Base-by-base conservation (phyloP, 2,113 vertebrate species). In the Clarias macrocephalus region DNA sequence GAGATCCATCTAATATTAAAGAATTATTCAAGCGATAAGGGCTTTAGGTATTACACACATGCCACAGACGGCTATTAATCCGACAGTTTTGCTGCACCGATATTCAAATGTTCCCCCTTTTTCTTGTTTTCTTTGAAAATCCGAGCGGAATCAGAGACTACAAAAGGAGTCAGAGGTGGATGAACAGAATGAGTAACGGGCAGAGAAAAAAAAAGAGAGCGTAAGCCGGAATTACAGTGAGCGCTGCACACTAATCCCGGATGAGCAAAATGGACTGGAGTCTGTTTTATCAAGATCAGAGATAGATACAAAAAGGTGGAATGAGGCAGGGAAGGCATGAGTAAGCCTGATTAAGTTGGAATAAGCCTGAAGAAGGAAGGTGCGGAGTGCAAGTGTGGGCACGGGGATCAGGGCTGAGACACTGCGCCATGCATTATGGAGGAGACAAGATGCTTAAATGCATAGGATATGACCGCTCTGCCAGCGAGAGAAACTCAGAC, bases 261-360 rank as follows among this genome's bases (percentile, higher is more conserved):
- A 93, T 92, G 92, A 94, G 92, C 93, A 92, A 86, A 73, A 87
- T 57, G 86, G 90, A 63, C 90, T 90, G 82, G 89, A 94, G 94
- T 93, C 87, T 89, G 91, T 91, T 85, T 42, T 83, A 92, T 88
- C 86, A 88, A 85, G 85, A 85, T 85, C 66, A 33, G 33, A 87
- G 82, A 90, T 87, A 87, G 76, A 63, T 81, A 85, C 84, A 89
- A 85, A 91, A 93, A 93, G 92, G 88, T 92, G 89, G 93, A 92
- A 92, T 92, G 92, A 93, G 91, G 88, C 85, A 85, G 91, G 93
- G 92, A 93, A 92, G 91, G 91, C 95, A 94, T 93, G 95, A 94
- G 92, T 93, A 92, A 87, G 91, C 93, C 93, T 93, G 94, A 95
- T 94, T 95, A 94, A 95, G 94, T 92, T 89, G 85, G 93, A 93